Percentiles rank a stretch among this genome's conserved stretches.
Evolutionary conservation across 2,797 vertebrate genomes (phyloP).

Genomic region (Lemur catta): DNA sequence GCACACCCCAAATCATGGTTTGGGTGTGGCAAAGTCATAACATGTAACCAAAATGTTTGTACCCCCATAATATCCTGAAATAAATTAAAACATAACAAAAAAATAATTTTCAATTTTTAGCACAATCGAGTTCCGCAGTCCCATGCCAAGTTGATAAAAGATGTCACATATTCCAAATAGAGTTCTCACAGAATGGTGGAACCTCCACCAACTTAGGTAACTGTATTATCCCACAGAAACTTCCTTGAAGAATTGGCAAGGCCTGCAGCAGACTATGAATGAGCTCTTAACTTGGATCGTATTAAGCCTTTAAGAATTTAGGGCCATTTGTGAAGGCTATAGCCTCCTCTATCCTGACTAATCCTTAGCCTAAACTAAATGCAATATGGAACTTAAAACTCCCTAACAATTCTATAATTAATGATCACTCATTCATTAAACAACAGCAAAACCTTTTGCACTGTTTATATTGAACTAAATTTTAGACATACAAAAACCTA

Average conservation of each 20-base stretch:
- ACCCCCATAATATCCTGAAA: too few species aligned
- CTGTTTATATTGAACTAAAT: not conserved
- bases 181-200: not conserved
- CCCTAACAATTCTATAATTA: not conserved
- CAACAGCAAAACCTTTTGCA: not conserved
- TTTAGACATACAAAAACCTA: not conserved
- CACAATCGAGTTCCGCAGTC: not conserved
- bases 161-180: not conserved
- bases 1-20: too few species aligned
- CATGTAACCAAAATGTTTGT: too few species aligned
- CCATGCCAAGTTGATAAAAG: not conserved
- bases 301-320: not conserved
- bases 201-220: not conserved
- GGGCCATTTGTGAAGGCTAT: not conserved
- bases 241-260: not conserved
- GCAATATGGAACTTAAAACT: not conserved
- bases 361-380: not conserved
- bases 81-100: too few species aligned
- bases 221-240: not conserved
- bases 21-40: too few species aligned
- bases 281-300: not conserved
- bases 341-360: not conserved
- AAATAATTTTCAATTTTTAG: not conserved
- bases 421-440: not conserved
- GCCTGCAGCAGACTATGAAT: not conserved